A percentile compares a stretch with the other conserved stretches of the same genome.
Evolutionary conservation across 2,888 invertebrate species (phyloP).

Genomic region (Thecophora atra): DNA sequence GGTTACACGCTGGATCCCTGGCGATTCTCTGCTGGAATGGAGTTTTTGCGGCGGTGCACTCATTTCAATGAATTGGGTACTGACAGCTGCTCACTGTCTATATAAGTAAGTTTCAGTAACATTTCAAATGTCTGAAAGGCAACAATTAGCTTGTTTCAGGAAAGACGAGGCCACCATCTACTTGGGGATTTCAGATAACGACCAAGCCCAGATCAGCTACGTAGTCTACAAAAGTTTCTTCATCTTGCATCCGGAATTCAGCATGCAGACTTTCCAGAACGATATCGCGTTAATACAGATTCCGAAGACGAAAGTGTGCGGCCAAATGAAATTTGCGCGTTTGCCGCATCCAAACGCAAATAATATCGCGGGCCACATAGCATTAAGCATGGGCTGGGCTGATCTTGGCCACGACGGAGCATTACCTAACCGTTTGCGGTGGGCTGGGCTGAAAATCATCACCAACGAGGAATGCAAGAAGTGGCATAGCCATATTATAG

Average conservation of each 20-base stretch:
- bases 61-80: neutral
- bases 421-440: neutral
- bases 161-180: neutral
- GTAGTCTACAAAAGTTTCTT: neutral
- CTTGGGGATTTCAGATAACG: neutral
- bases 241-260: neutral
- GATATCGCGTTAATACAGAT: neutral
- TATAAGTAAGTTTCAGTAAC: neutral
- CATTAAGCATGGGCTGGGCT: neutral
- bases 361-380: too few relatives aligned
- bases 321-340: neutral
- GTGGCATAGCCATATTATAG: neutral
- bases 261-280: neutral
- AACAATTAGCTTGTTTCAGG: neutral
- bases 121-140: neutral
- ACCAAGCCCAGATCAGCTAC: neutral
- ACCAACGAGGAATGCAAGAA: neutral
- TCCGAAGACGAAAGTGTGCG: neutral
- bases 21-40: neutral
- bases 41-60: neutral
- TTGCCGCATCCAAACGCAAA: neutral
- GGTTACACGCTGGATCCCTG: neutral
- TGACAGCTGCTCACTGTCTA: slow-evolving; percentile 13
- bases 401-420: neutral
- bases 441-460: neutral